Evolutionary conservation across 2,888 invertebrate species (phyloP).

Genomic region (Spisula subtruncata): DNA sequence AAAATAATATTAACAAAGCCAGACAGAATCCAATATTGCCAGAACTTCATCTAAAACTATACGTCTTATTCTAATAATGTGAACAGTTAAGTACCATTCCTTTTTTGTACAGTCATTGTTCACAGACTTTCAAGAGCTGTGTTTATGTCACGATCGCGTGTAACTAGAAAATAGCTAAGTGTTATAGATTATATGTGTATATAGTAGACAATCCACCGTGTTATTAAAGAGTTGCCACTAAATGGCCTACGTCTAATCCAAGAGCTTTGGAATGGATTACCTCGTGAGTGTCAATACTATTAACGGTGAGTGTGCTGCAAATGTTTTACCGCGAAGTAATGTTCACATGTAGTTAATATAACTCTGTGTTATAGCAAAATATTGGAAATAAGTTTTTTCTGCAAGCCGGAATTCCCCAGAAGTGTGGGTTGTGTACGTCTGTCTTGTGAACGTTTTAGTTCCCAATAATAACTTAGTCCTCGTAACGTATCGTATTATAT

Average conservation of each 20-base stretch:
- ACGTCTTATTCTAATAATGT: no score
- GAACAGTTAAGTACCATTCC: not conserved
- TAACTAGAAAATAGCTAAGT: not conserved
- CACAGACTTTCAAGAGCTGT: not conserved
- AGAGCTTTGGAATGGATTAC: not conserved
- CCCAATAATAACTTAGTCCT: no score
- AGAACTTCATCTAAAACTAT: no score
- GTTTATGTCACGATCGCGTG: constrained; percentile 1
- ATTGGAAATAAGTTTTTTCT: constrained; percentile 6
- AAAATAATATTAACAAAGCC: no score
- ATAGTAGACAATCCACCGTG: not conserved
- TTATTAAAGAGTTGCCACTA: not conserved
- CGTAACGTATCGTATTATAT: not conserved
- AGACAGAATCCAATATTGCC: no score
- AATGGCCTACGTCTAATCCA: not conserved
- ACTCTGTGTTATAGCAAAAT: not conserved
- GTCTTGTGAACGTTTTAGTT: no score
- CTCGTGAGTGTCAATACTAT: not conserved
- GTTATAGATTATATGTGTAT: constrained; percentile 2
- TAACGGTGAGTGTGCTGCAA: not conserved
- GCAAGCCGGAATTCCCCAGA: not conserved
- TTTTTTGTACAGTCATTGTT: not conserved
- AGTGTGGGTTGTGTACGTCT: not conserved
- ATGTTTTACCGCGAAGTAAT: not conserved
- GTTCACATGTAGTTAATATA: not conserved